Evolutionary conservation across 2,797 vertebrate species (phyloP), one percentile per base, ranked within the genome.

Genomic region (Clamator glandarius): DNA sequence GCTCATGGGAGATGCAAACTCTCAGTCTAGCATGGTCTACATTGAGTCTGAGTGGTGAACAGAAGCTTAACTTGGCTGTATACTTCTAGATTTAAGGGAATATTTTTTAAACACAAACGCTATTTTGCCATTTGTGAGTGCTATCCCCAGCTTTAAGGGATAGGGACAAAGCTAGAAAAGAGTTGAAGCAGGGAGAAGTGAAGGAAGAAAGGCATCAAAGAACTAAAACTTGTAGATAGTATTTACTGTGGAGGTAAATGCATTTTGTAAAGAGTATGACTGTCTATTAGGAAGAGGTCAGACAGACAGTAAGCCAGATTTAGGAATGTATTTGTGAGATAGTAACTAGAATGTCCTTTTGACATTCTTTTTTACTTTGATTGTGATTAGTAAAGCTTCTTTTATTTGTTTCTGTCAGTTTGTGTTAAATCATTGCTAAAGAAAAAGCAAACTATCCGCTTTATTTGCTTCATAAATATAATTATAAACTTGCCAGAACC

Each of bases 391-490:
- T 77, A 90, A 94, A 88, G 19, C 20, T 81, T 90, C 69, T 96
- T 97, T 94, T 95, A 95, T 95, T 96, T 94, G 86, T 96, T 97
- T 96, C 95, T 90, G 46, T 97, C 92, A 96, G 50, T 76, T 89
- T 51, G 73, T 25, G 35, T 94, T 89, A 90, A 87, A 73, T 95
- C 83, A 91, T 58, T 2, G 2, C 68, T 80, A 36, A 96, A 97
- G 95, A 94, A 88, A 96, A 87, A 95, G 81, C 51, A 96, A 96
- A 94, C 74, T 96, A 96, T 95, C 95, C 96, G 85, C 55, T 97
- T 95, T 96, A 95, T 96, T 93, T 89, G 75, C 95, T 97, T 97
- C 89, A 97, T 95, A 97, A 96, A 95, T 35, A 90, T 87, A 97
- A 96, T 97, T 96, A 97, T 89, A 93, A 64, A 92, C 77, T 96